Evolutionary conservation across 2,888 invertebrate species (phyloP), one percentile per base, ranked within the genome.

Genomic region (Erebia ligea): DNA sequence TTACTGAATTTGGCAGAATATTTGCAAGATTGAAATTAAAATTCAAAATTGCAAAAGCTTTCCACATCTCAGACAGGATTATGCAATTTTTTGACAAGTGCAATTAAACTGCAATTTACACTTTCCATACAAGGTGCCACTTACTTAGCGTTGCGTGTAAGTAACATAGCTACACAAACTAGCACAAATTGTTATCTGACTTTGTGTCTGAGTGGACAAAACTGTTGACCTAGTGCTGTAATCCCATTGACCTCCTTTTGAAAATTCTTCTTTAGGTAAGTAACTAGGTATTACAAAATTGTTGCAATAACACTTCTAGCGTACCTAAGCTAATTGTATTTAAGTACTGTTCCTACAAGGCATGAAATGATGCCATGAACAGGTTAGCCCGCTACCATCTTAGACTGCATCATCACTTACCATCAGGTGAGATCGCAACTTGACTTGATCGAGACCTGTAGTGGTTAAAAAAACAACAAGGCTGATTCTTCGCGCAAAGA

Each of bases 161-260:
- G n/a, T 19, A 54, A 19, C 19, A 54, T 54, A 34, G 34, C 34
- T 34, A 19, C 54, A 54, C 50, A 42, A 21, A 19, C 61, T 62
- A 48, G 48, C 21, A 19, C 45, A 45, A 62, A 4, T 48, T 62
- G 21, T 48, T 62, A 42, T 40, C 25, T n/a, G 40, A 59, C 8
- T 45, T 62, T 8, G 21, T 62, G 17, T 40, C 15, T n/a, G 40
- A 59, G 21, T 45, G 19, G 48, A 48, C 62, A 48, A 21, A 48
- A 21, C 15, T 21, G 45, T 45, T 21, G 62, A 62, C 15, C 21
- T 62, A 61, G 19, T 48, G 21, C 48, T 48, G 62, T 17, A 62
- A 21, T 62, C 15, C 21, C 15, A 48, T 48, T 62, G 62, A 48
- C 45, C 62, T 62, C 45, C 8, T 62, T 62, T 48, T 15, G 25